Evolutionary conservation across 92 coral and sea anemone species (phyloP), one percentile per base, ranked within the genome.

Genomic region (Diadumene lineata): DNA sequence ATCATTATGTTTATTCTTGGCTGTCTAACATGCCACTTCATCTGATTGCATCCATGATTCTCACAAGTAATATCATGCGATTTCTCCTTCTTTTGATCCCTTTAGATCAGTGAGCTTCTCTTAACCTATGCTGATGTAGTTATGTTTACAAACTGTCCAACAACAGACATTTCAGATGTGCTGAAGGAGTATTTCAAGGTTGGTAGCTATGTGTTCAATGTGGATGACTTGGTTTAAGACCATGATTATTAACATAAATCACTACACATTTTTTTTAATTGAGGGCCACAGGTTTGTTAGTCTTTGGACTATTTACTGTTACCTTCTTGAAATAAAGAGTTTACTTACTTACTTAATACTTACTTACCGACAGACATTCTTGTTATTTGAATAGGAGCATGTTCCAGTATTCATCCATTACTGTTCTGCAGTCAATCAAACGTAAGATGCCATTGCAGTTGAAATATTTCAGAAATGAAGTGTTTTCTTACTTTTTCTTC

Each of bases 321-420:
- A n/a, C n/a, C n/a, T n/a, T n/a, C n/a, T n/a, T n/a, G n/a, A n/a
- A n/a, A n/a, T n/a, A n/a, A n/a, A n/a, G n/a, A n/a, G n/a, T n/a
- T n/a, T n/a, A n/a, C n/a, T n/a, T n/a, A n/a, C n/a, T 53, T 53
- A 16, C 8, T 22, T 38, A 4, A 4, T 38, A 38, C 13, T 38
- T 4, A 38, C 7, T 38, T 38, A 4, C 48, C 48, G 13, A 4
- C 13, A 38, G 13, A 38, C 13, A 13, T 38, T 38, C 48, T 53
- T 53, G 10, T 53, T n/a, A n/a, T n/a, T n/a, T n/a, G n/a, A n/a
- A 6, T 71, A 94, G 98, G 98, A 86, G 27, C 78, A 71, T 50
- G 84, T 94, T 16, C 94, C 97, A 1, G 69, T 89, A 31, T 94
- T 92, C 55, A 81, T 94, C 61, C 88, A 94, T 51, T 91, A 94